A percentile compares a stretch with the other conserved stretches of the same genome.
Conservation (phyloP, 1,140 invertebrate species). For the Chymomyza costata region DNA sequence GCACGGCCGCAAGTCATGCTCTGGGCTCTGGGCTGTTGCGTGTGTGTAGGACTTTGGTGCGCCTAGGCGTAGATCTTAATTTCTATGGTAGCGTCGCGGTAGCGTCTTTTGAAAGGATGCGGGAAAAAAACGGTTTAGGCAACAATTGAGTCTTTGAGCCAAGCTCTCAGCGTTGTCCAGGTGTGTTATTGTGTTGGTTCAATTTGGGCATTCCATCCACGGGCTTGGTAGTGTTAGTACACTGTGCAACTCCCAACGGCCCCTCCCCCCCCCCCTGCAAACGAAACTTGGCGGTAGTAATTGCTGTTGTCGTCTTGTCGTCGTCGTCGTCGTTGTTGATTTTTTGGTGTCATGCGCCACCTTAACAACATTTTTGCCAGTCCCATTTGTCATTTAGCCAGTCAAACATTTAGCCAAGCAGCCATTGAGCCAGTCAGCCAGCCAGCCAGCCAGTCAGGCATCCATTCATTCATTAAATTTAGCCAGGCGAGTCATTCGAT, state of each 20-base stretch:
- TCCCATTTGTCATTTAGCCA: constrained; percentile 58
- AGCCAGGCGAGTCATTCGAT: constrained; percentile 59
- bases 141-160: constrained; percentile 23
- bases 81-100: too few relatives aligned
- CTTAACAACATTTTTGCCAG: constrained; percentile 65
- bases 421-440: constrained; percentile 8
- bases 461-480: constrained; percentile 65
- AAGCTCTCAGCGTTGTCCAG: constrained; percentile 13
- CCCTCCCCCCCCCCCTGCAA: too few relatives aligned
- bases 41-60: too few relatives aligned
- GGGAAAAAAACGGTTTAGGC: too few relatives aligned
- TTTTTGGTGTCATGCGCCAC: constrained; percentile 62
- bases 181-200: constrained; percentile 24
- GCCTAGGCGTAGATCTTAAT: too few relatives aligned
- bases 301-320: constrained; percentile 11
- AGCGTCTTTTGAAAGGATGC: too few relatives aligned
- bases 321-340: constrained; percentile 7
- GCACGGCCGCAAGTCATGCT: constrained; percentile 39
- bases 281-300: constrained; percentile 2
- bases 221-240: too few relatives aligned
- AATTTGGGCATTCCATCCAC: constrained; percentile 41
- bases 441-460: constrained; percentile 19
- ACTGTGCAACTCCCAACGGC: too few relatives aligned
- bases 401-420: constrained; percentile 20
- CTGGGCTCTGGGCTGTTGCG: too few relatives aligned